Evolutionary conservation across 2,888 invertebrate genomes (phyloP).

Genomic region (Ctena decussata): DNA sequence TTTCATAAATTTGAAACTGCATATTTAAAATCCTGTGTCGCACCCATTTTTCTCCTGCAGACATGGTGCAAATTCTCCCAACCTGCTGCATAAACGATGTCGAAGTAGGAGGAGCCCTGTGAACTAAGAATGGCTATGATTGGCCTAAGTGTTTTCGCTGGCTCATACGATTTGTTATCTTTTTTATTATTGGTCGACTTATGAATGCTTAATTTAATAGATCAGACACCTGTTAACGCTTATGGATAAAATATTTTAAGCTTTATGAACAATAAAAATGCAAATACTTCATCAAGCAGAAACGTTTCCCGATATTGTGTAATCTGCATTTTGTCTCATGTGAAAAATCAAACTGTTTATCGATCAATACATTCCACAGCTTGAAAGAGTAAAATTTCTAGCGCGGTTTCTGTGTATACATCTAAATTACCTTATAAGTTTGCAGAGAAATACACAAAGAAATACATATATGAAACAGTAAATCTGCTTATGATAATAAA

Average conservation of each 20-base stretch:
- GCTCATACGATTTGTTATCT: neutral
- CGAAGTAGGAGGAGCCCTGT: neutral
- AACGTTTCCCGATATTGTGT: neutral
- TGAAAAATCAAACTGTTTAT: neutral
- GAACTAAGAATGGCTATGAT: neutral
- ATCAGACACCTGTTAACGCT: constrained; percentile 5
- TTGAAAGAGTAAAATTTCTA: no score
- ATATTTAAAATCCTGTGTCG: constrained; percentile 16
- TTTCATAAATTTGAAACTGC: neutral
- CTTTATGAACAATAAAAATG: neutral
- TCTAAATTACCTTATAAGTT: no score
- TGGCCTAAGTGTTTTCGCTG: neutral
- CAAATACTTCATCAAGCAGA: neutral
- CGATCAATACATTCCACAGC: neutral
- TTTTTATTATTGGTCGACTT: neutral
- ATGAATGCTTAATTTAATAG: neutral
- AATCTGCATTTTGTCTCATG: neutral
- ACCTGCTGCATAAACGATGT: neutral
- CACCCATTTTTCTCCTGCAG: constrained; percentile 6
- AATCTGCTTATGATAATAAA: no score
- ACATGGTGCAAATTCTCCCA: constrained; percentile 2
- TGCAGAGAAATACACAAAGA: no score
- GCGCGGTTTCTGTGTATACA: no score
- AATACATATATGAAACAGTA: no score
- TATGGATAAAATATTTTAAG: neutral